phyloP scores from a whole-genome alignment of 1,140 invertebrate genomes.

The Pygmarrhopalites habei region DNA sequence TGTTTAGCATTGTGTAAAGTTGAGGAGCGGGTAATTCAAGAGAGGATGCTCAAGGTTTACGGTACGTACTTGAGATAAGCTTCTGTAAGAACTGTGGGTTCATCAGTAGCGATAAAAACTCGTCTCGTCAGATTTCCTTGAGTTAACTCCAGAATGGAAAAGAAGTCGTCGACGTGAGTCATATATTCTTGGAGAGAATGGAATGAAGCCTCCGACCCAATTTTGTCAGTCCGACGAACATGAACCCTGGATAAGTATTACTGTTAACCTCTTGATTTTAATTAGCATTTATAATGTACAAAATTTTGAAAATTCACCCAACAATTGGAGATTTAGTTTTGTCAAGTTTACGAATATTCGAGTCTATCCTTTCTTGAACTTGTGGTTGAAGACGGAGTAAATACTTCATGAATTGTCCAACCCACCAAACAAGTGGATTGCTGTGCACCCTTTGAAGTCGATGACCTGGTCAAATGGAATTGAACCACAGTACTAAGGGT shows the following conservation, averaged over 20 bases:
- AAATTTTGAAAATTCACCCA: neutral
- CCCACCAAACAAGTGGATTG: neutral
- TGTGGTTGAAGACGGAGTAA: neutral
- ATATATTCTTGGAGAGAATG: slow-evolving; percentile 94
- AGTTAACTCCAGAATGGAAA: slow-evolving; percentile 58
- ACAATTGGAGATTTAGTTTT: neutral
- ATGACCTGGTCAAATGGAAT: too few species aligned
- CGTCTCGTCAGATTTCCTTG: slow-evolving; percentile 55
- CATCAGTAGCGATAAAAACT: slow-evolving; percentile 82
- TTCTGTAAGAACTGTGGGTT: slow-evolving; percentile 60
- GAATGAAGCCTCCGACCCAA: slow-evolving; percentile 93
- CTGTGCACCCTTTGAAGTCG: neutral
- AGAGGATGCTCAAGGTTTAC: neutral
- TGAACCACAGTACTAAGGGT: too few species aligned
- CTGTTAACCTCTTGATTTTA: neutral
- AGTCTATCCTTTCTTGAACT: neutral
- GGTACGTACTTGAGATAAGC: neutral
- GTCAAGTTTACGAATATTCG: neutral
- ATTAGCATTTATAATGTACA: neutral
- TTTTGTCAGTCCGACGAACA: slow-evolving; percentile 94
- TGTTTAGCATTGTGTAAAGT: neutral
- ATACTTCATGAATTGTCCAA: neutral
- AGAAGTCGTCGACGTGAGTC: slow-evolving; percentile 81
- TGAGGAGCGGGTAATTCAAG: neutral
- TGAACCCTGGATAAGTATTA: slow-evolving; percentile 63